Conservation (phyloP, 2,797 vertebrate genomes). For the Anguilla megastoma region DNA sequence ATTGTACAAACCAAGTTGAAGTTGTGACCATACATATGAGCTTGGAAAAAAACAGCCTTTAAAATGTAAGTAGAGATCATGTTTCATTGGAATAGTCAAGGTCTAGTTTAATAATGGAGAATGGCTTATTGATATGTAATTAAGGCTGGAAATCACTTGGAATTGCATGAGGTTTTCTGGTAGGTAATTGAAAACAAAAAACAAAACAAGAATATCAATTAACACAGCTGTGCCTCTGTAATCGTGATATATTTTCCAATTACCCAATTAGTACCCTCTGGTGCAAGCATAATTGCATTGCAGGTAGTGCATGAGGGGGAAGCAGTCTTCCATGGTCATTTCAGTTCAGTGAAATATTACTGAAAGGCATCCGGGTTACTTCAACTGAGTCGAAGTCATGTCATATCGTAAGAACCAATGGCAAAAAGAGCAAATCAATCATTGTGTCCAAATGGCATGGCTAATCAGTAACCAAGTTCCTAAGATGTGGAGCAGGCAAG, state of each 20-base stretch:
- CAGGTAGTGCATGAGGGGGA: constrained; percentile 60
- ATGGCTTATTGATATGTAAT: constrained; percentile 52
- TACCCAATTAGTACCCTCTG: constrained; percentile 66
- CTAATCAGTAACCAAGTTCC: background rate
- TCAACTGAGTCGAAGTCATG: background rate
- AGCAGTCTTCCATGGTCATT: constrained; percentile 48
- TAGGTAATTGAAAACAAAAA: constrained; percentile 44
- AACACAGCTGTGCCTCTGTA: constrained; percentile 59
- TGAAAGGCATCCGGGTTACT: background rate
- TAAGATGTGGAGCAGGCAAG: background rate
- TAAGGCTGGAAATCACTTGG: constrained; percentile 42
- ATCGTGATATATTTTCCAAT: constrained; percentile 63
- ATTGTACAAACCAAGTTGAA: background rate
- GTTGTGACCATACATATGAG: background rate
- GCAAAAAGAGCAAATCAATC: background rate
- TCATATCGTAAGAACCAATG: background rate
- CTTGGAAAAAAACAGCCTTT: background rate
- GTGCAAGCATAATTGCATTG: constrained; percentile 63
- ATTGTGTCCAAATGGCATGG: background rate
- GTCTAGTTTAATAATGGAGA: constrained; percentile 42
- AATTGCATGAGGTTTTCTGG: constrained; percentile 51
- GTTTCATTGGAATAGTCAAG: background rate
- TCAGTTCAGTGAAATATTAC: constrained; percentile 35
- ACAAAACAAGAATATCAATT: constrained; percentile 61
- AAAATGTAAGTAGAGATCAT: background rate